Conservation (phyloP, 2,113 vertebrate genomes). For the Grus americana region DNA sequence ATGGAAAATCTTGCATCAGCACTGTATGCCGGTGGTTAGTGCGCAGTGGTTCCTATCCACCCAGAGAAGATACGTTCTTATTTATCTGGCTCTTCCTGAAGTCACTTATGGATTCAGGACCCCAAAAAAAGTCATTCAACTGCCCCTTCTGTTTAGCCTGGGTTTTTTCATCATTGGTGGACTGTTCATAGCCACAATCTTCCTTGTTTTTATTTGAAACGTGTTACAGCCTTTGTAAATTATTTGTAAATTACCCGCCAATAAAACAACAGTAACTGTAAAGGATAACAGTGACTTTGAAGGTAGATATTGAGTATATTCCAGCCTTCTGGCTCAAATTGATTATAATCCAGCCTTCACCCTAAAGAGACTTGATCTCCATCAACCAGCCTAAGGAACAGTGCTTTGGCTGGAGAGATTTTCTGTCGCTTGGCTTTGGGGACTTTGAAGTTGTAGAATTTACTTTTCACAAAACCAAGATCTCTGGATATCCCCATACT, state of each 20-base stretch:
- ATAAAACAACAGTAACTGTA: background rate
- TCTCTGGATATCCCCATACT: background rate
- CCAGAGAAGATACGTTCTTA: background rate
- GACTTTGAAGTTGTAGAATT: background rate
- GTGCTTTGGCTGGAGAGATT: background rate
- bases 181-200: background rate
- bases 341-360: background rate
- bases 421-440: background rate
- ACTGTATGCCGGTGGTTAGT: background rate
- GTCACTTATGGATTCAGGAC: background rate
- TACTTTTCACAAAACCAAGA: background rate
- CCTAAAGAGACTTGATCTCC: background rate
- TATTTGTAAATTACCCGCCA: background rate
- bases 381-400: background rate
- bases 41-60: background rate
- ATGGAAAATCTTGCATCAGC: constrained; percentile 10
- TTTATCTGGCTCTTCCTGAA: background rate
- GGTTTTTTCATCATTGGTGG: background rate
- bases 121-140: background rate
- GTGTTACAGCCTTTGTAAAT: background rate
- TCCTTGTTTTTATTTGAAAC: background rate
- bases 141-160: background rate
- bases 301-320: background rate
- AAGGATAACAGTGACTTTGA: background rate
- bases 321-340: background rate